These are phyloP conservation scores for Dendroctonus valens DNA, from an alignment of 1,140 invertebrate genomes.

Conservation along the genomic window DNA sequence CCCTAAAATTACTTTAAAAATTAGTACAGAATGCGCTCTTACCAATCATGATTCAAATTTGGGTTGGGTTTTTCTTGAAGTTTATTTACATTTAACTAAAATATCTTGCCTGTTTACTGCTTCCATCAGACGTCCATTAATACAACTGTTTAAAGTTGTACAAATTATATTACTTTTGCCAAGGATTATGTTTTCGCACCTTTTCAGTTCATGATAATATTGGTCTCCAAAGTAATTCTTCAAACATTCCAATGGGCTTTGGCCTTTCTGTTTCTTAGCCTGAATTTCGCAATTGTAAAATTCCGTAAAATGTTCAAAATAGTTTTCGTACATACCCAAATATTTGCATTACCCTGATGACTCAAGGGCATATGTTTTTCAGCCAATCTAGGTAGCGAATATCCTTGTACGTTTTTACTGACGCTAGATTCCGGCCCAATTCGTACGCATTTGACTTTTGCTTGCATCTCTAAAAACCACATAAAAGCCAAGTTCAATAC, in stretches of 20 bases:
- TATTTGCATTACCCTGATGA: slow-evolving; percentile 4
- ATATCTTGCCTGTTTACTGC: slow-evolving; percentile 16
- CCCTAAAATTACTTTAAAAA: slow-evolving; percentile 40
- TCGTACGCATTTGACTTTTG: slow-evolving; percentile 25
- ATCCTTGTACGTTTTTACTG: slow-evolving; percentile 17
- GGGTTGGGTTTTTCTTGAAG: no score
- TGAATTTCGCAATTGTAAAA: slow-evolving; percentile 1
- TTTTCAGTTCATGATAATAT: slow-evolving; percentile 30
- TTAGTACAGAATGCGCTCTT: not conserved
- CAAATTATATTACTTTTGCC: slow-evolving; percentile 48
- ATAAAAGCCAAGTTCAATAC: slow-evolving; percentile 1
- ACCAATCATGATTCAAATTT: no score
- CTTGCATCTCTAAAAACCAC: slow-evolving; percentile 17
- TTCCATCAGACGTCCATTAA: slow-evolving; percentile 28
- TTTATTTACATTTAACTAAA: no score
- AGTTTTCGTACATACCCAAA: slow-evolving; percentile 10
- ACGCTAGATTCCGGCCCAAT: slow-evolving; percentile 35
- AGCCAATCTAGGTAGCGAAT: slow-evolving; percentile 20
- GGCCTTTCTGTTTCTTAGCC: slow-evolving; percentile 6
- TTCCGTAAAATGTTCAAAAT: not conserved
- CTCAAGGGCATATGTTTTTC: slow-evolving; percentile 21
- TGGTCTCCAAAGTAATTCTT: slow-evolving; percentile 32
- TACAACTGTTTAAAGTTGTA: slow-evolving; percentile 49
- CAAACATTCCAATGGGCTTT: slow-evolving; percentile 19
- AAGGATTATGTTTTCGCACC: slow-evolving; percentile 35